These are phyloP conservation scores for Uromys caudimaculatus DNA, from an alignment of 2,797 vertebrate species.

Conservation along the genomic window DNA sequence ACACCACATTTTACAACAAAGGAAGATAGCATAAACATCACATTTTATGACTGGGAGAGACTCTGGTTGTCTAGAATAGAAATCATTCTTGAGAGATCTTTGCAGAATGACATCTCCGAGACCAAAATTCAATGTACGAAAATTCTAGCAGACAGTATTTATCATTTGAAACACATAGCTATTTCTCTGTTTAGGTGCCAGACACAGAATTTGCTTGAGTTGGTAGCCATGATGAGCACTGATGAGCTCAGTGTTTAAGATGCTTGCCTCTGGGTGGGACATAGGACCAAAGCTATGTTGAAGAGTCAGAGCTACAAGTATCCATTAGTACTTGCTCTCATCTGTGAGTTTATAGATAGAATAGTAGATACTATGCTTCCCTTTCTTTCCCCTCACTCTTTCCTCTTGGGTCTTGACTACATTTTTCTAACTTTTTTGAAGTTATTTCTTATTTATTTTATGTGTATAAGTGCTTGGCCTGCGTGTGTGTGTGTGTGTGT, in stretches of 20 bases:
- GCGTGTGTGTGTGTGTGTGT: too few relatives aligned
- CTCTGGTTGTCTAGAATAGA: not conserved
- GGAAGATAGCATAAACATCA: not conserved
- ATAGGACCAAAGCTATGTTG: not conserved
- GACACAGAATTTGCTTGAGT: not conserved
- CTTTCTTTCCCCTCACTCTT: not conserved
- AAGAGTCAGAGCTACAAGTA: not conserved
- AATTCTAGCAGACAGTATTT: not conserved
- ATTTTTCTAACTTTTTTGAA: not conserved
- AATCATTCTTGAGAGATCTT: slow-evolving; percentile 33
- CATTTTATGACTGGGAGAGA: not conserved
- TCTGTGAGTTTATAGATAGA: not conserved
- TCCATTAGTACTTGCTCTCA: not conserved
- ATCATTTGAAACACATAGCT: not conserved
- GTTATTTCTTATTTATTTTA: not conserved
- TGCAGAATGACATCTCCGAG: not conserved
- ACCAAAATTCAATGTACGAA: not conserved
- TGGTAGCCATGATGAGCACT: not conserved
- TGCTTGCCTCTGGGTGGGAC: not conserved
- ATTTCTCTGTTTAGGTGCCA: not conserved
- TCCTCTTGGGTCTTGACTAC: not conserved
- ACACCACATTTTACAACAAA: not conserved
- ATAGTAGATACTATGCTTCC: not conserved
- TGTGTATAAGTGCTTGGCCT: not conserved
- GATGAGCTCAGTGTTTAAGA: not conserved